Base-by-base conservation (phyloP, 2,888 invertebrate species). In the Acrobasis consociella region DNA sequence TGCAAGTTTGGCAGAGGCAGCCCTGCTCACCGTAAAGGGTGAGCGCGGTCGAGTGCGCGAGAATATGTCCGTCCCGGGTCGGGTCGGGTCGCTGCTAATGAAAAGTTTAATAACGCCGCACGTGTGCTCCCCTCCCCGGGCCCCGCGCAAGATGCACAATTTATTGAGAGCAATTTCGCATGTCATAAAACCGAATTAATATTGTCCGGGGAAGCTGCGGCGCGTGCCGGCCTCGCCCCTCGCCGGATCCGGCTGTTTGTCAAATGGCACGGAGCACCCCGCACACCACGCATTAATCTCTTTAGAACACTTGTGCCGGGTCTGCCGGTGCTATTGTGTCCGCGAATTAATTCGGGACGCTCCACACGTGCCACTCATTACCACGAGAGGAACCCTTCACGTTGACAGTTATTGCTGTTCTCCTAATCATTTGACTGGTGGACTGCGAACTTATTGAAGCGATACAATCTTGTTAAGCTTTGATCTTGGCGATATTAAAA, bases 121-220 rank as follows among this genome's bases (percentile, higher is more conserved):
- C 90, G 89, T 90, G 90, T 78, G 81, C 64, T 69, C 58, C 62
- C 53, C 66, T 61, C 49, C 59, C 62, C 71, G 71, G 76, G 78
- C 49, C 59, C 62, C 71, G 71, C 76, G 78, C 81, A 78, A 82
- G 75, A 84, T 84, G 85, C 81, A 85, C 88, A 85, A 87, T 87
- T 87, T 89, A 88, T 90, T 85, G 86, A 82, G 85, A 87, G 87
- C 80, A 90, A 91, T 91, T 91, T 90, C 85, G 89, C 89, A 90
- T 91, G 91, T 91, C 91, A 91, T 91, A 91, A 91, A 91, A 83
- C 84, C 85, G 79, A 87, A 91, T 91, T 86, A 91, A 89, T 89
- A 84, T 78, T 75, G 82, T 80, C 75, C 71, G 71, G 72, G 63
- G 66, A 63, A 59, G 66, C 51, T 56, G 60, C 62, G 58, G 50